Conservation (phyloP, 2,797 vertebrate genomes). For the Holocentrus rufus region DNA sequence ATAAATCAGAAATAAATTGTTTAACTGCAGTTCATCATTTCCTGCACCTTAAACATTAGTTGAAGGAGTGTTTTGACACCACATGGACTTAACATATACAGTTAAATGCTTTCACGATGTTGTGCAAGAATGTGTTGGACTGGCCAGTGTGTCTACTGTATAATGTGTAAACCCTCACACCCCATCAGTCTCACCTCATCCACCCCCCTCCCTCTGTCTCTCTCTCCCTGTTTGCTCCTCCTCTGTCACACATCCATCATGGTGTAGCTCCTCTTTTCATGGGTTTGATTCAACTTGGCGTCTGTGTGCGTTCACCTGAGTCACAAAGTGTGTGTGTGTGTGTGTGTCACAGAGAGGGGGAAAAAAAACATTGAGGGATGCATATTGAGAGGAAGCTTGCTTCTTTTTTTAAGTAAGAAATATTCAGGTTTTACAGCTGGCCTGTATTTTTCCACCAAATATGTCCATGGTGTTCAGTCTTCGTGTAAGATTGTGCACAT, state of each 20-base stretch:
- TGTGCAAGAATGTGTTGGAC: neutral
- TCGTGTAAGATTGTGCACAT: neutral
- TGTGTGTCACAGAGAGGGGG: no score
- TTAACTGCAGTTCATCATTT: neutral
- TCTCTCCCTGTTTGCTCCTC: neutral
- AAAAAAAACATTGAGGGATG: no score
- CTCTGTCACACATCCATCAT: constrained; percentile 44
- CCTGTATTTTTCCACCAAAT: no score
- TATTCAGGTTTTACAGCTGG: no score
- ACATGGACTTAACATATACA: neutral
- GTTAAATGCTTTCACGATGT: constrained; percentile 3
- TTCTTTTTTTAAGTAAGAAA: no score
- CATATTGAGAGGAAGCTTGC: no score
- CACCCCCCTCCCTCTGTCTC: constrained; percentile 13
- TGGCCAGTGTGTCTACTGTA: neutral
- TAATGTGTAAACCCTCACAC: neutral
- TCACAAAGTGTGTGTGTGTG: constrained; percentile 1
- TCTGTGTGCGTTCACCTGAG: neutral
- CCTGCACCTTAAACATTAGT: constrained; percentile 6
- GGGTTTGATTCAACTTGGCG: constrained; percentile 10
- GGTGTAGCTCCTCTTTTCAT: constrained; percentile 16
- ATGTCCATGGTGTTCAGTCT: no score
- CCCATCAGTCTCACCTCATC: neutral
- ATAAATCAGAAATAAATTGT: no score
- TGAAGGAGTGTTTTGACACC: neutral